These are phyloP conservation scores for Drosophila sordidapex DNA, from an alignment of 2,888 invertebrate genomes.

Conservation along the genomic window DNA sequence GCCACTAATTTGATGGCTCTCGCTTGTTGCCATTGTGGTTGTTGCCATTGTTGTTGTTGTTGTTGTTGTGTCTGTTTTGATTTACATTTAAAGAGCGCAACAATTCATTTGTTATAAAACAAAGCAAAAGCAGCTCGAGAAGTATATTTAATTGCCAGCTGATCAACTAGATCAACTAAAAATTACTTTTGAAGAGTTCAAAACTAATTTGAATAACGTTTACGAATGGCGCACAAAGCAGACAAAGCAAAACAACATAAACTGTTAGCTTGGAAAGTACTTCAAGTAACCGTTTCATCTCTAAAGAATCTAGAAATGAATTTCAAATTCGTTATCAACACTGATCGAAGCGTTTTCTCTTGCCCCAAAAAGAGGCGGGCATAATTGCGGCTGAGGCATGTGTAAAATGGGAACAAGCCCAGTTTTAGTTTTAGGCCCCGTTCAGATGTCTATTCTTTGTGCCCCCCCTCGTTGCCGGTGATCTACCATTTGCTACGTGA, in stretches of 20 bases:
- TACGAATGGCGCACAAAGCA: not conserved
- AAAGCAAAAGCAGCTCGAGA: not conserved
- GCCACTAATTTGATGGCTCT: constrained; percentile 49
- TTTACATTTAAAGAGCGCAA: constrained; percentile 74
- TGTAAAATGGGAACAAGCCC: constrained; percentile 36
- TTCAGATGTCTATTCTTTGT: not conserved
- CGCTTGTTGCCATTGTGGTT: not conserved
- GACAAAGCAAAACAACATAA: not conserved
- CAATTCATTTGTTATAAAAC: constrained; percentile 65
- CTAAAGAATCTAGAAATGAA: constrained; percentile 12
- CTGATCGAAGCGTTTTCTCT: constrained; percentile 35
- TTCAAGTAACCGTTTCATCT: too few species aligned
- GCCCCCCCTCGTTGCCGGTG: not conserved
- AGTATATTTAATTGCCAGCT: not conserved
- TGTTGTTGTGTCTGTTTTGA: constrained; percentile 60
- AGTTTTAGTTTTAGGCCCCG: constrained; percentile 32
- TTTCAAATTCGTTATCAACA: constrained; percentile 23
- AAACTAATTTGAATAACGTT: not conserved
- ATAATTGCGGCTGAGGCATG: constrained; percentile 29
- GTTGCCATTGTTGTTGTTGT: not conserved
- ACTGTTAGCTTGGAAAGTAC: not conserved
- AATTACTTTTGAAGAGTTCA: not conserved
- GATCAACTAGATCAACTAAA: not conserved
- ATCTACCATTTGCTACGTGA: constrained; percentile 35
- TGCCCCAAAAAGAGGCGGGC: constrained; percentile 9